A percentile compares a stretch with the other conserved stretches of the same genome.
Evolutionary conservation across 2,113 vertebrate species (phyloP).

Genomic region (Ivindomyrus marchei): DNA sequence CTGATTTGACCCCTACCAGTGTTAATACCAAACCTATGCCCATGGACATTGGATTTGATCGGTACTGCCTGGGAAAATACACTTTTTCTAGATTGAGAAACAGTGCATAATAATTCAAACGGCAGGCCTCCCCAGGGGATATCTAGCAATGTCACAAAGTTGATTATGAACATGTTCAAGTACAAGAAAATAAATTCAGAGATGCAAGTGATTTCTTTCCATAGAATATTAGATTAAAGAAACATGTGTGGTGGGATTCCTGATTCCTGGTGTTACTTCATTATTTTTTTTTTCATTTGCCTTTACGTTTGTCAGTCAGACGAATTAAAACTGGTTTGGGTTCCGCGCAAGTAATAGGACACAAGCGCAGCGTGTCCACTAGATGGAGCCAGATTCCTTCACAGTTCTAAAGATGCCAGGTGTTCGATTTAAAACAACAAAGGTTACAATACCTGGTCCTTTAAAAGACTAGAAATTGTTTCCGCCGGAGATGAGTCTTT

Average conservation of each 20-base stretch:
- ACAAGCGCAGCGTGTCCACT: not conserved
- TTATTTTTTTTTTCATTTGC: not conserved
- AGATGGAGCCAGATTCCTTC: constrained; percentile 17
- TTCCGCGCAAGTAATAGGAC: not conserved
- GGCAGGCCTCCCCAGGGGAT: too few species aligned
- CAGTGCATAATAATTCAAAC: too few species aligned
- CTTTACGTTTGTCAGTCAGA: not conserved
- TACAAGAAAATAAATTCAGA: not conserved
- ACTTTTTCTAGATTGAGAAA: too few species aligned
- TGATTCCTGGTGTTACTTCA: not conserved
- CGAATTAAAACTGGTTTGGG: not conserved
- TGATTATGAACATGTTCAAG: not conserved
- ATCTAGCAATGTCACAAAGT: not conserved
- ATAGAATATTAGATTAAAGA: not conserved
- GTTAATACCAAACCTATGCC: not conserved
- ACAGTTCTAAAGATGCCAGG: not conserved
- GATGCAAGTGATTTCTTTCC: not conserved
- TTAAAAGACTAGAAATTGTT: not conserved
- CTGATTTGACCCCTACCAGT: too few species aligned
- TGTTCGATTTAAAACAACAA: not conserved
- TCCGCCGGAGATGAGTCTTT: not conserved
- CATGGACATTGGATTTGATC: not conserved
- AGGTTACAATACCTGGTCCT: not conserved
- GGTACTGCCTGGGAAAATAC: too few species aligned
- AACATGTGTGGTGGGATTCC: not conserved